A percentile compares a stretch with the other conserved stretches of the same genome.
phyloP scores from a whole-genome alignment of 2,797 vertebrate genomes.

The Notoglanidium macrostoma region DNA sequence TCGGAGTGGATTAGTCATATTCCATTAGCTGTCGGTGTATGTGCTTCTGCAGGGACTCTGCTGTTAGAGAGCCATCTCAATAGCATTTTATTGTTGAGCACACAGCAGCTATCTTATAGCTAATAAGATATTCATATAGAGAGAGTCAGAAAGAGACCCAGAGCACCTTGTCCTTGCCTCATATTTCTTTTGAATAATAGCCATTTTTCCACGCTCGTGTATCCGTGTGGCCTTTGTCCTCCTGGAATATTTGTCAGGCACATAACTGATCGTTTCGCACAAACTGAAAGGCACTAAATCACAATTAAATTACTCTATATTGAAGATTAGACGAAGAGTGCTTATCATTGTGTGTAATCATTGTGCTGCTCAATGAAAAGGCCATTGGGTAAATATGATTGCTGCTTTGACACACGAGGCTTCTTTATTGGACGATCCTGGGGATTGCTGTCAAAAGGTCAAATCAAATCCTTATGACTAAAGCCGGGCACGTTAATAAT shows the following conservation, averaged over 20 bases:
- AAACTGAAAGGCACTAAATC: slow-evolving; percentile 53
- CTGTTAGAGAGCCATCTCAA: slow-evolving; percentile 37
- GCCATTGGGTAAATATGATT: slow-evolving; percentile 55
- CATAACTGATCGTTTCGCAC: slow-evolving; percentile 40
- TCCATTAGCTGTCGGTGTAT: slow-evolving; percentile 67
- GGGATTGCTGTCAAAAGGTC: slow-evolving; percentile 60
- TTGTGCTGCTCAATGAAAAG: slow-evolving; percentile 57
- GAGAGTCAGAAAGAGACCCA: slow-evolving; percentile 20
- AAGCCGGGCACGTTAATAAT: slow-evolving; percentile 3
- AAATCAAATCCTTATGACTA: slow-evolving; percentile 38
- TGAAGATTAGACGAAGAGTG: slow-evolving; percentile 58
- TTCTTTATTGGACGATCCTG: slow-evolving; percentile 54
- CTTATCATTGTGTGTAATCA: slow-evolving; percentile 37
- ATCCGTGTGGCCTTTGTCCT: slow-evolving; percentile 45
- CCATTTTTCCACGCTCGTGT: slow-evolving; percentile 32
- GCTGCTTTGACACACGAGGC: slow-evolving; percentile 45
- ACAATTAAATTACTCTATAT: slow-evolving; percentile 64
- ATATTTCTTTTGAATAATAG: slow-evolving; percentile 40
- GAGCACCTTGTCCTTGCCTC: slow-evolving; percentile 15
- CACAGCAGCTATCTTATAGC: slow-evolving; percentile 40
- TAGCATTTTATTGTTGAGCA: slow-evolving; percentile 48
- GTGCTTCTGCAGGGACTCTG: slow-evolving; percentile 43
- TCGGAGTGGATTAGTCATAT: slow-evolving; percentile 76
- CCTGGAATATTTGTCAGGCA: neutral
- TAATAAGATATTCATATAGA: slow-evolving; percentile 31